These are phyloP conservation scores for Hycleus phaleratus DNA, from an alignment of 1,140 invertebrate genomes.

Conservation along the genomic window DNA sequence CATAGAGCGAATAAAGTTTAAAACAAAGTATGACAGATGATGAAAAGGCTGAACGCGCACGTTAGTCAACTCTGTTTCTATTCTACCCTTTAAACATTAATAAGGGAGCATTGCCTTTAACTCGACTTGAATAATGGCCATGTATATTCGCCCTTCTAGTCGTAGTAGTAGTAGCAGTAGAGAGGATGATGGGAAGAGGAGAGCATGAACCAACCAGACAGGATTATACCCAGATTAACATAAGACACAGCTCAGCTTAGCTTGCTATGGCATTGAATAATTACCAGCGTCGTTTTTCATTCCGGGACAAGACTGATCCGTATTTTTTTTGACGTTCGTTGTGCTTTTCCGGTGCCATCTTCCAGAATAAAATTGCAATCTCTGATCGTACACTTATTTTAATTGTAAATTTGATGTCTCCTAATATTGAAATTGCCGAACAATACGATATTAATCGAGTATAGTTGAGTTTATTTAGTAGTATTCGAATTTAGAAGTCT, in stretches of 20 bases:
- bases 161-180: too few species aligned
- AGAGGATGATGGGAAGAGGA: constrained; percentile 23
- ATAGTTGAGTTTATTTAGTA: too few species aligned
- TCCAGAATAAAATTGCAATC: constrained; percentile 28
- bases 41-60: constrained; percentile 24
- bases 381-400: constrained; percentile 34
- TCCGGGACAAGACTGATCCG: constrained; percentile 2
- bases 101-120: constrained; percentile 24
- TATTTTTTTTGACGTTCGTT: constrained; percentile 1
- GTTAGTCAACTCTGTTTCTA: constrained; percentile 19
- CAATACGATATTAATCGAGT: too few species aligned
- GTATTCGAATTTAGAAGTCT: too few species aligned
- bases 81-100: constrained; percentile 19
- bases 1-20: too few species aligned
- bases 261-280: constrained; percentile 40
- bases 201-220: constrained; percentile 36
- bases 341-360: neutral
- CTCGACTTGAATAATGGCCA: constrained; percentile 32
- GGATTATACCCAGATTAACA: constrained; percentile 41
- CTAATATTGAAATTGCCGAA: too few species aligned
- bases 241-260: constrained; percentile 40
- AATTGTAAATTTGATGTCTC: constrained; percentile 29
- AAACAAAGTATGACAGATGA: constrained; percentile 23
- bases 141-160: too few species aligned
- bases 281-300: constrained; percentile 33